Conservation (phyloP, 2,888 invertebrate genomes). For the Carcina quercana region DNA sequence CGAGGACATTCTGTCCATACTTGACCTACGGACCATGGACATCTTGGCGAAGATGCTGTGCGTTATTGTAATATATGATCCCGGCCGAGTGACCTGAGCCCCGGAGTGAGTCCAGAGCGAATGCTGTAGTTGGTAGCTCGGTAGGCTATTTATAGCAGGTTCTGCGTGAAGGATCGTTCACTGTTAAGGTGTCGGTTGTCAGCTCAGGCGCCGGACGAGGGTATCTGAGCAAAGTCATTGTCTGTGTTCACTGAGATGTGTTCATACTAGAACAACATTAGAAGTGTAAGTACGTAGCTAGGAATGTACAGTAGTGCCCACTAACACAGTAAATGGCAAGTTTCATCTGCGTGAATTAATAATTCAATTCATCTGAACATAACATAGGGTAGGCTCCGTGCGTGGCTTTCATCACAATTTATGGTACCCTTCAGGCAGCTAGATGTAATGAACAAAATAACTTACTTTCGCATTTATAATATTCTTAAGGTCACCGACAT, state of each 20-base stretch:
- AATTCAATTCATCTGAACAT: too few species aligned
- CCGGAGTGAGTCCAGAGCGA: constrained; percentile 62
- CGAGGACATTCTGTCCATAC: constrained; percentile 69
- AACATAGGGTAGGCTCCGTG: too few species aligned
- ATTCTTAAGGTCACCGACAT: too few species aligned
- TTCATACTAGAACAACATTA: constrained; percentile 28
- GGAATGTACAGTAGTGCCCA: too few species aligned
- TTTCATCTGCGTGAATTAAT: too few species aligned
- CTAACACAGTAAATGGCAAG: too few species aligned
- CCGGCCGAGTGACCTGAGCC: constrained; percentile 49
- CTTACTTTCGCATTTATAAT: too few species aligned
- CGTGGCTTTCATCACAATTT: too few species aligned
- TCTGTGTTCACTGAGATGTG: constrained; percentile 50
- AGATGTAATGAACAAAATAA: too few species aligned
- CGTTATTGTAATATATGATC: constrained; percentile 23
- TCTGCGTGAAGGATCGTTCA: constrained; percentile 43
- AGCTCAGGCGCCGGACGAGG: constrained; percentile 41
- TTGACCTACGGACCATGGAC: constrained; percentile 59
- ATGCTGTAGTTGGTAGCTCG: constrained; percentile 35
- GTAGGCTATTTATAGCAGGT: constrained; percentile 44
- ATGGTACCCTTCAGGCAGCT: too few species aligned
- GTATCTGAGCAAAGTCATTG: constrained; percentile 46
- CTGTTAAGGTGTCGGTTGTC: constrained; percentile 53
- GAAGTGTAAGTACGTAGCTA: not conserved
- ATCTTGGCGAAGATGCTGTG: constrained; percentile 32